Evolutionary conservation across 2,113 vertebrate genomes (phyloP), one percentile per base, ranked within the genome.

Genomic region (Mirza zaza): DNA sequence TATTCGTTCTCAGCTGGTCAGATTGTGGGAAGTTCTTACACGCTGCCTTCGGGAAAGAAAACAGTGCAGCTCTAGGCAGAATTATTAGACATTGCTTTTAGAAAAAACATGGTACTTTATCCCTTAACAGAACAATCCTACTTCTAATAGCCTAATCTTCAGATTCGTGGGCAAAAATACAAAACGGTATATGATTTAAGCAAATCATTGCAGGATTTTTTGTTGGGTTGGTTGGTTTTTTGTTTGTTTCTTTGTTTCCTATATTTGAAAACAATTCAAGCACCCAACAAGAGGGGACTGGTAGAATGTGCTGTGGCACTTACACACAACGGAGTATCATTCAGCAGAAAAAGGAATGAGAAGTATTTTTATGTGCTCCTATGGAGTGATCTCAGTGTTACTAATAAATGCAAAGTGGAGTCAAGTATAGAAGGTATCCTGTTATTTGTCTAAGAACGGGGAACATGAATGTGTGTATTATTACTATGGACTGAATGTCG

Each of bases 301-400:
- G 21, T 21, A 18, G 42, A 4, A 6, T 18, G 6, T 2, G 10
- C 17, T 3, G 9, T 2, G 20, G 18, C 6, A 4, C 39, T 29
- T 18, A 23, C 67, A 9, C 55, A 23, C 2, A 34, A 12, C 1
- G 8, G n/a, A 36, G 63, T 8, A 2, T 36, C 39, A 1, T 36
- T 48, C 32, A 34, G 42, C n/a, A 6, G n/a, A 18, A 29, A 32
- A 79, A 25, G 63, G 70, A 36, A 45, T 11, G 42, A 20, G 8
- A 20, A 5, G 20, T 1, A 1, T 18, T 21, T 80, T 42, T 36
- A 39, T 4, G 0, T 3, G 9, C 15, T 5, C 12, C 84, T 23
- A 14, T 21, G n/a, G 71, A 42, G 48, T 9, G 39, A 21, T n/a
- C 23, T 34, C 4, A 14, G 55, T 0, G 2, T 65, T 42, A 25